phyloP scores from a whole-genome alignment of 2,888 invertebrate genomes.

The Leuctra nigra region DNA sequence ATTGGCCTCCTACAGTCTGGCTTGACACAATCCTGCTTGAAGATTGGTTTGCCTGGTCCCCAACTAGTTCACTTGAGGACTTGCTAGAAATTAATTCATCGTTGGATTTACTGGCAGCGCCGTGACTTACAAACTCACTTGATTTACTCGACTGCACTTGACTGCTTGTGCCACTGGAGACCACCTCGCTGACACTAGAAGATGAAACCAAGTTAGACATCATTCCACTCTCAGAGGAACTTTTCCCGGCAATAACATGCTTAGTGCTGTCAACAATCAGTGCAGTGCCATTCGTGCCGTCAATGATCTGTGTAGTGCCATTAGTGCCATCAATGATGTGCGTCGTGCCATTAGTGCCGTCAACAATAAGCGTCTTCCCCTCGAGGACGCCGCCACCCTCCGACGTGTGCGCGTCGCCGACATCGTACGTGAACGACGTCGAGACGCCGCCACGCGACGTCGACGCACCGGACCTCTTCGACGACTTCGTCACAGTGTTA shows the following conservation, averaged over 20 bases:
- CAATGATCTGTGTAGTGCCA: neutral
- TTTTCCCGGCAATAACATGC: neutral
- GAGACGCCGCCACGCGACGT: neutral
- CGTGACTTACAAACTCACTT: no score
- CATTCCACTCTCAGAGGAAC: neutral
- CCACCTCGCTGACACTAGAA: neutral
- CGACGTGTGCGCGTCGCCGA: constrained; percentile 1
- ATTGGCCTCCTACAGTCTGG: neutral
- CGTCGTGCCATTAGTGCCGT: neutral
- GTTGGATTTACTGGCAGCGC: neutral
- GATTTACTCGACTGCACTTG: no score
- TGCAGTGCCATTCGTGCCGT: neutral
- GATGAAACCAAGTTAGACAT: neutral
- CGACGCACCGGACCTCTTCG: neutral
- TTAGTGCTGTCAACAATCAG: neutral
- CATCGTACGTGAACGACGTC: neutral
- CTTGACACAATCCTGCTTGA: neutral
- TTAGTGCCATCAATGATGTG: neutral
- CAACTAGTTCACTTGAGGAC: neutral
- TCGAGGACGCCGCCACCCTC: neutral
- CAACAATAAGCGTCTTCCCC: neutral
- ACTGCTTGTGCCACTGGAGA: no score
- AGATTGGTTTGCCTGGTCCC: neutral
- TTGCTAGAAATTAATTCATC: neutral
- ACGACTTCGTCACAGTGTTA: constrained; percentile 8